phyloP scores from a whole-genome alignment of 2,888 invertebrate species.

The Aphelenchoides bicaudatus region DNA sequence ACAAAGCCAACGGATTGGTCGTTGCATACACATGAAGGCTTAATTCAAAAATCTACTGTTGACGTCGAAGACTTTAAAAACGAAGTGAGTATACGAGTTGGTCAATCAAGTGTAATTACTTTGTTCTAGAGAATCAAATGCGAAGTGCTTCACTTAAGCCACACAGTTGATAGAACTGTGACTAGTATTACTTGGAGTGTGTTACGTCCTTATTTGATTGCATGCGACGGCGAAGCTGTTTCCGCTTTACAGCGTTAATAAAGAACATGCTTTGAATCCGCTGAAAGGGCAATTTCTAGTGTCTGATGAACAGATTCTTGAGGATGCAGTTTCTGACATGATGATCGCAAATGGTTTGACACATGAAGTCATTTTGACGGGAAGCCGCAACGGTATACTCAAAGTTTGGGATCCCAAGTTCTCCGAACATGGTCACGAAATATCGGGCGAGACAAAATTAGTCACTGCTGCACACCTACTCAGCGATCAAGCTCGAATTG shows the following conservation, averaged over 20 bases:
- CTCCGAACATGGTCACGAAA: constrained; percentile 43
- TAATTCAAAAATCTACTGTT: constrained; percentile 42
- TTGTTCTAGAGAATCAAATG: constrained; percentile 27
- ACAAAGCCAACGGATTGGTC: constrained; percentile 57
- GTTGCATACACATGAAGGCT: constrained; percentile 52
- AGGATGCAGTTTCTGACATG: constrained; percentile 45
- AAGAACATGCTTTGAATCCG: constrained; percentile 25
- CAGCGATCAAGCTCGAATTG: constrained; percentile 36
- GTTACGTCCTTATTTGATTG: constrained; percentile 37
- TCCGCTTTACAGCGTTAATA: constrained; percentile 25
- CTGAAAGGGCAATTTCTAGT: constrained; percentile 26
- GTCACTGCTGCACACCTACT: constrained; percentile 45
- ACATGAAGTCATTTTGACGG: constrained; percentile 51
- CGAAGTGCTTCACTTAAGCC: constrained; percentile 27
- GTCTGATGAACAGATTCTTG: constrained; percentile 35
- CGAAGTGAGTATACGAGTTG: constrained; percentile 21
- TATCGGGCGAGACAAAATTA: constrained; percentile 33
- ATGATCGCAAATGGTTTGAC: constrained; percentile 51
- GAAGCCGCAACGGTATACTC: constrained; percentile 42
- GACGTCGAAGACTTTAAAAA: constrained; percentile 38
- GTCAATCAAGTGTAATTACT: background rate
- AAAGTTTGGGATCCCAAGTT: constrained; percentile 53
- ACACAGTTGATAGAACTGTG: constrained; percentile 22
- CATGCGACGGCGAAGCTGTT: constrained; percentile 32
- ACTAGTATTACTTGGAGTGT: constrained; percentile 40